Evolutionary conservation across 1,140 invertebrate species (phyloP).

Genomic region (Pseudomyrmex gracilis): DNA sequence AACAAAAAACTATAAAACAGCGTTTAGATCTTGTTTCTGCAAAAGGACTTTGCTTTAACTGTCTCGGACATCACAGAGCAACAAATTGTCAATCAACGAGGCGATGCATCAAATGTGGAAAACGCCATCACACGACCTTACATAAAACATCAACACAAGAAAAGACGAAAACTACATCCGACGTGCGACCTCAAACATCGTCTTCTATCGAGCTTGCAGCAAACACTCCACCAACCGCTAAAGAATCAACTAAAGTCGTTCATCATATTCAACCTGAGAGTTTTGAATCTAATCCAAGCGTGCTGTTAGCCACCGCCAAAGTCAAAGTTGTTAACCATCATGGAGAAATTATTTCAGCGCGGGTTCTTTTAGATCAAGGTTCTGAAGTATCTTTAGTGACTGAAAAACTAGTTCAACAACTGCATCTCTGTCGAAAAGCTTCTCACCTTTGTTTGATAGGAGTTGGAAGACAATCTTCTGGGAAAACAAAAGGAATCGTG

Average conservation of each 20-base stretch:
- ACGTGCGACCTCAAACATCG: too few species aligned
- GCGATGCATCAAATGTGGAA: conserved; percentile 38
- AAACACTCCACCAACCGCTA: neutral
- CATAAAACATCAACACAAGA: conserved; percentile 21
- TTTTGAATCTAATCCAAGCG: neutral
- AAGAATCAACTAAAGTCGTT: neutral
- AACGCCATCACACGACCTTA: conserved; percentile 47
- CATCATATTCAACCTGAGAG: neutral
- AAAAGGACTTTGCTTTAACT: conserved; percentile 49
- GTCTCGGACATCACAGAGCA: conserved; percentile 30
- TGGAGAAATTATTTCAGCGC: neutral
- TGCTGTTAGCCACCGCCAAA: conserved; percentile 32
- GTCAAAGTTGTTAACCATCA: neutral
- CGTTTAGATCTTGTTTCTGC: neutral
- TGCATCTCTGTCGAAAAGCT: neutral
- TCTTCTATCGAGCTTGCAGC: too few species aligned
- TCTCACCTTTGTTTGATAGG: neutral
- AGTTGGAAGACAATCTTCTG: neutral
- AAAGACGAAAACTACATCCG: too few species aligned
- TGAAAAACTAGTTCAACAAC: neutral
- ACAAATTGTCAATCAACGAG: neutral
- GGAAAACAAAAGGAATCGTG: neutral
- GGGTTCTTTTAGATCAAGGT: conserved; percentile 60
- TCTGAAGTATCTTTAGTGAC: neutral
- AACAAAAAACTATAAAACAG: neutral